Conservation (phyloP, 2,888 invertebrate species). For the Cataglyphis albicans region DNA sequence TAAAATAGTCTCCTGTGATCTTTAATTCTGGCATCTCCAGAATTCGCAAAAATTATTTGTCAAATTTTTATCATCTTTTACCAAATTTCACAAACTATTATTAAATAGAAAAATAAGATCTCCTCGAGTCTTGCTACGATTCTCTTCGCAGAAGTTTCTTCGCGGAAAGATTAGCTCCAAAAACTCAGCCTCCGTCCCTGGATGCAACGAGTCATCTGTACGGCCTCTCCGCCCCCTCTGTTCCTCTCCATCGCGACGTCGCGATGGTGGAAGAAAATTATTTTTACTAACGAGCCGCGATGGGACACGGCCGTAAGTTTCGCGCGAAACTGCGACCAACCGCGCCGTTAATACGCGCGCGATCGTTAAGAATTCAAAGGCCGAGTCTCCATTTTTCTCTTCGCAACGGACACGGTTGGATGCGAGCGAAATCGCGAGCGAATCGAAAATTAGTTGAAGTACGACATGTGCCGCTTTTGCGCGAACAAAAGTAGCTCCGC, state of each 20-base stretch:
- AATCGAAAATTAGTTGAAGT: slow-evolving; percentile 68
- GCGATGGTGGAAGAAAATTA: slow-evolving; percentile 62
- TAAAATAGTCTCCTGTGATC: not conserved
- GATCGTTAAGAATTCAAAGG: slow-evolving; percentile 72
- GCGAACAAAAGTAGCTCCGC: not conserved
- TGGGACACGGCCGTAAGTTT: slow-evolving; percentile 71
- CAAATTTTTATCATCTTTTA: not conserved
- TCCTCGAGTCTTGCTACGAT: not conserved
- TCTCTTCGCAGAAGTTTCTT: not conserved
- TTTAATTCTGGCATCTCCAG: not conserved
- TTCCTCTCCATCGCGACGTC: slow-evolving; percentile 29
- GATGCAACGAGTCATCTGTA: slow-evolving; percentile 38
- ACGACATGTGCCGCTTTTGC: slow-evolving; percentile 55
- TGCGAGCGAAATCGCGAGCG: slow-evolving; percentile 54
- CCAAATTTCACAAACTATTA: not conserved
- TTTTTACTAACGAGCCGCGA: slow-evolving; percentile 77
- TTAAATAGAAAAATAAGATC: not conserved
- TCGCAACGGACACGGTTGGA: not conserved
- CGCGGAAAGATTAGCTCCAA: not conserved
- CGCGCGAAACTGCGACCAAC: slow-evolving; percentile 69
- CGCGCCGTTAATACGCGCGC: slow-evolving; percentile 71
- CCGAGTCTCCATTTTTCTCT: slow-evolving; percentile 13
- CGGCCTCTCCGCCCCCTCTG: slow-evolving; percentile 6
- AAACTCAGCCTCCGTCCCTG: slow-evolving; percentile 34
- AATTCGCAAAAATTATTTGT: not conserved